These are phyloP conservation scores for Mohoua ochrocephala DNA, from an alignment of 2,113 vertebrate genomes.

Conservation along the genomic window DNA sequence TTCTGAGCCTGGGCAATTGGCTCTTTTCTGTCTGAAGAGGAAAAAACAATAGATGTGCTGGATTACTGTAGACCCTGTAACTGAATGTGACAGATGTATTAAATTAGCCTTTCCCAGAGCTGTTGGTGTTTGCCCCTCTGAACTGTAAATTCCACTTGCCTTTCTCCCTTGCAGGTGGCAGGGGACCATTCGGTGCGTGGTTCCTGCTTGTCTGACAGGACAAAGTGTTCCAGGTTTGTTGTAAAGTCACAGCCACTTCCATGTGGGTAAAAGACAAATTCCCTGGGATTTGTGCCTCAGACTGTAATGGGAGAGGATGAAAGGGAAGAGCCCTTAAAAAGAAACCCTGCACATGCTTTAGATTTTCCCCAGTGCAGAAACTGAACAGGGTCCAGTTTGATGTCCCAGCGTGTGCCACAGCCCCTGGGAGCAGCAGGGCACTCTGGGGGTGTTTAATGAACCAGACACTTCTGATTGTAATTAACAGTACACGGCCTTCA, in stretches of 20 bases:
- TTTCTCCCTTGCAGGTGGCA: constrained; percentile 48
- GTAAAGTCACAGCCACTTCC: background rate
- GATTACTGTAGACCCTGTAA: constrained; percentile 6
- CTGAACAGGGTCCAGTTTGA: background rate
- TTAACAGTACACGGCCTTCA: background rate
- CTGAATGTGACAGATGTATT: constrained; percentile 39
- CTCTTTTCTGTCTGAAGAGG: background rate
- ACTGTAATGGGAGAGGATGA: background rate
- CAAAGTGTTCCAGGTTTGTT: background rate
- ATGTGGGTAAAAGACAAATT: background rate
- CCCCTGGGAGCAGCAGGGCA: background rate
- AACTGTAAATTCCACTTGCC: background rate
- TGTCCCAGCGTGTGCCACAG: background rate
- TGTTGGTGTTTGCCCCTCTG: constrained; percentile 2
- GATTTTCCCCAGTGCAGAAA: background rate
- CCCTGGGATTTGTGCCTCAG: background rate
- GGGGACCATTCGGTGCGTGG: background rate
- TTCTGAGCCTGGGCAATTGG: background rate
- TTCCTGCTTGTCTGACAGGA: background rate
- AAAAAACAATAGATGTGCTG: background rate
- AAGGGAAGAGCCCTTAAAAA: background rate
- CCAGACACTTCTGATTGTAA: background rate
- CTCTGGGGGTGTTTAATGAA: background rate
- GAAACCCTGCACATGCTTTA: background rate
- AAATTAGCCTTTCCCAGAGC: constrained; percentile 26